These are phyloP conservation scores for Lutra lutra DNA, from an alignment of 2,797 vertebrate species.

Conservation along the genomic window DNA sequence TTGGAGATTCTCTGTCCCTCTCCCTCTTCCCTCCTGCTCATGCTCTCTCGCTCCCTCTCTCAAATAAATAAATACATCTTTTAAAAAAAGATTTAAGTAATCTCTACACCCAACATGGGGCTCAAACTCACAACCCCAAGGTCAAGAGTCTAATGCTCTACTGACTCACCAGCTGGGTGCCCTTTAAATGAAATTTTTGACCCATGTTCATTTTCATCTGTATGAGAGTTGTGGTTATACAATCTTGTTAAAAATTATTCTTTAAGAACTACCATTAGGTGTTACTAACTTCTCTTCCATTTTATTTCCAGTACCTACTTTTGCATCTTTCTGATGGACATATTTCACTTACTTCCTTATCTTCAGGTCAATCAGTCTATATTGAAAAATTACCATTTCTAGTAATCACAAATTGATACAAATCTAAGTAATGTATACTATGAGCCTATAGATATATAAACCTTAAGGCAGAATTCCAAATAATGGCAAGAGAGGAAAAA, in stretches of 20 bases:
- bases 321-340: not conserved
- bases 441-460: not conserved
- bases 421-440: not conserved
- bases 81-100: not conserved
- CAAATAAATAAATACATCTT: not conserved
- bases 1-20: not conserved
- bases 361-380: not conserved
- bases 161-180: not conserved
- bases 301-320: not conserved
- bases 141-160: not conserved
- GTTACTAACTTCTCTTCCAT: not conserved
- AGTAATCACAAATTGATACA: not conserved
- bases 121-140: not conserved
- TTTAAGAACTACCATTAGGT: not conserved
- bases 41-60: not conserved
- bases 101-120: not conserved
- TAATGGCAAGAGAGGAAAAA: not conserved
- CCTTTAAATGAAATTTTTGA: not conserved
- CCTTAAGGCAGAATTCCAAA: not conserved
- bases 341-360: not conserved
- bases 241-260: not conserved
- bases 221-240: not conserved
- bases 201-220: not conserved
- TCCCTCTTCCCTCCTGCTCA: not conserved
- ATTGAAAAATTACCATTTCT: conserved; percentile 27